Evolutionary conservation across 1,140 invertebrate genomes (phyloP), one percentile per base, ranked within the genome.

Genomic region (Tetramorium alpestre): DNA sequence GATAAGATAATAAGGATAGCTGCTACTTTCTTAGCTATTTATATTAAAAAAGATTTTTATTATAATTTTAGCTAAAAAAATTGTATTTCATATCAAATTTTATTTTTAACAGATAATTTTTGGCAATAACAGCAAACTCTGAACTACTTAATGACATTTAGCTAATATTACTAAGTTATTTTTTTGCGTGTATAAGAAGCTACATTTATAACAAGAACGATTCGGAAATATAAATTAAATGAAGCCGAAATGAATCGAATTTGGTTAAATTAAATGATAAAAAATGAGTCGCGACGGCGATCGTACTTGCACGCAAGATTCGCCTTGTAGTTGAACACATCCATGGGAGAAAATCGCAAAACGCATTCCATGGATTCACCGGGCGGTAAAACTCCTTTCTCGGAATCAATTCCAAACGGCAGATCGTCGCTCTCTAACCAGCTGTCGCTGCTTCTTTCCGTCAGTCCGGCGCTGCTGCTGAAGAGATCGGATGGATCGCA

Each of bases 251-350:
- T 4, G 33, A 33, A 41, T 65, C 6, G 3, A 65, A 41, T 41
- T 10, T 22, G 18, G n/a, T 22, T 41, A 44, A 62, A 77, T 62
- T 41, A 22, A 60, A 22, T n/a, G n/a, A 41, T 7, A 28, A 47
- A 2, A 16, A 78, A 64, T 6, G 18, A 38, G 18, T 44, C 22
- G n/a, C 2, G 0, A 38, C 25, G 7, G 16, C n/a, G 22, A 77
- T 25, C 76, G 10, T 92, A 94, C 93, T 87, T 89, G 93, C 93
- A 93, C 10, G 22, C 49, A 8, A 94, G 88, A 78, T 89, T 90
- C 8, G 92, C 93, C 81, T 91, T 92, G 62, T 94, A 94, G 64
- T 93, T 85, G 58, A 92, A 92, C 33, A 94, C 91, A 67, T 94
- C 93, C n/a, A 88, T 25, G 0, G 94, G 94, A 2, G 81, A 90